These are phyloP conservation scores for Arge pagana DNA, from an alignment of 2,888 invertebrate species.

Conservation along the genomic window DNA sequence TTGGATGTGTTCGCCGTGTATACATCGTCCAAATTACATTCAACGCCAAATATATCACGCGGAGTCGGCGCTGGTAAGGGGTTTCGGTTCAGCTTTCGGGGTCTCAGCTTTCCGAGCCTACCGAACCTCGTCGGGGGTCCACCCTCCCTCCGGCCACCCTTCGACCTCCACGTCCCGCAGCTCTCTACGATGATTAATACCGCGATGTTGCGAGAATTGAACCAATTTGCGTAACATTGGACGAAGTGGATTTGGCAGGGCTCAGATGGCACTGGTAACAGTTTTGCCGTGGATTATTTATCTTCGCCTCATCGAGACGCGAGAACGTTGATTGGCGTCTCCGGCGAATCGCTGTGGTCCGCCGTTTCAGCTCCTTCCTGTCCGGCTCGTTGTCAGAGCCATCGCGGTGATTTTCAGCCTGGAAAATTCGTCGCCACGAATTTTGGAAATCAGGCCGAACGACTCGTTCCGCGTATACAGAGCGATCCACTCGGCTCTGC, in stretches of 20 bases:
- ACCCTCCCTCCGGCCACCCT: slow-evolving; percentile 1
- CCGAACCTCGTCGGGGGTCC: slow-evolving; percentile 9
- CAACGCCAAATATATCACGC: slow-evolving; percentile 39
- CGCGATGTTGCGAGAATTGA: slow-evolving; percentile 37
- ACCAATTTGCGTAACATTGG: slow-evolving; percentile 43
- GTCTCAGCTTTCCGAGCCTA: background rate
- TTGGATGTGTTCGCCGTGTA: slow-evolving; percentile 17
- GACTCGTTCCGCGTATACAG: too few species aligned
- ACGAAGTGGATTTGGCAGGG: slow-evolving; percentile 38
- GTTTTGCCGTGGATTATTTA: slow-evolving; percentile 33
- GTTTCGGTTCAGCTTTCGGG: background rate
- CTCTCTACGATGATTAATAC: slow-evolving; percentile 45
- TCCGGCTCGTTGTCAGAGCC: too few species aligned
- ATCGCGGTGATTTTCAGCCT: too few species aligned
- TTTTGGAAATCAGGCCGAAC: too few species aligned
- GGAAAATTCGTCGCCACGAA: too few species aligned
- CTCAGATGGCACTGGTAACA: slow-evolving; percentile 28
- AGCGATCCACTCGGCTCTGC: too few species aligned
- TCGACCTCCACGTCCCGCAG: slow-evolving; percentile 21
- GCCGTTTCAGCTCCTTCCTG: too few species aligned
- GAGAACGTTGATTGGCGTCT: background rate
- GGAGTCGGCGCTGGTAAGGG: slow-evolving; percentile 27
- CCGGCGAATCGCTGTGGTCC: too few species aligned
- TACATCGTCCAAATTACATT: slow-evolving; percentile 34
- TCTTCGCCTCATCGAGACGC: slow-evolving; percentile 12